Conservation (phyloP, 2,797 vertebrate species). For the Phrynocephalus vlangalii region DNA sequence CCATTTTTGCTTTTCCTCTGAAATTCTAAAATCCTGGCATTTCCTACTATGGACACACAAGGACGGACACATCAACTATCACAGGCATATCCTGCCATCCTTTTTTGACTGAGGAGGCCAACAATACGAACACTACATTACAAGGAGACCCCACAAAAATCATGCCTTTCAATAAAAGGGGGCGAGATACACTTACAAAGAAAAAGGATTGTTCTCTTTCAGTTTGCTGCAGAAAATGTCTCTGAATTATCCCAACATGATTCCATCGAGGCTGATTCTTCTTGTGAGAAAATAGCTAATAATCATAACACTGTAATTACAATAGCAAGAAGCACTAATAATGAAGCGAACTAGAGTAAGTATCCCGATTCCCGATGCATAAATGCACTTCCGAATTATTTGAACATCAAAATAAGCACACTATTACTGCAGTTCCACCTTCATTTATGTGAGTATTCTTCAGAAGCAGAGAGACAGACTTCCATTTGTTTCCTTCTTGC, state of each 20-base stretch:
- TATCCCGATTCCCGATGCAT: background rate
- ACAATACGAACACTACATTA: background rate
- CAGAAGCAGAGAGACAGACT: slow-evolving; percentile 36
- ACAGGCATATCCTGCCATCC: background rate
- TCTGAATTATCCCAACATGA: background rate
- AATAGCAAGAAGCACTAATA: background rate
- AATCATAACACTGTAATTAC: background rate
- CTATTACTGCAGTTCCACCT: background rate
- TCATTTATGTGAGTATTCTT: background rate
- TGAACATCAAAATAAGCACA: background rate
- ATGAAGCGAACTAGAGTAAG: background rate
- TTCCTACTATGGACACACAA: background rate
- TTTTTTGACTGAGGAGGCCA: no score
- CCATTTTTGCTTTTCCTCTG: background rate
- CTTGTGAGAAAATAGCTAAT: background rate
- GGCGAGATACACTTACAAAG: background rate
- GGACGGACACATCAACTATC: background rate
- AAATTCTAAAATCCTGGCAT: background rate
- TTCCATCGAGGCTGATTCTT: background rate
- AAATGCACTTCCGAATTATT: background rate
- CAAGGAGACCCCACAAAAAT: background rate
- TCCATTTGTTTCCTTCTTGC: slow-evolving; percentile 2
- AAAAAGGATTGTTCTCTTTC: background rate
- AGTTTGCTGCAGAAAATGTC: background rate
- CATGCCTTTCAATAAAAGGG: background rate